These are phyloP conservation scores for Ceyx cyanopectus DNA, from an alignment of 2,113 vertebrate species.

Conservation along the genomic window DNA sequence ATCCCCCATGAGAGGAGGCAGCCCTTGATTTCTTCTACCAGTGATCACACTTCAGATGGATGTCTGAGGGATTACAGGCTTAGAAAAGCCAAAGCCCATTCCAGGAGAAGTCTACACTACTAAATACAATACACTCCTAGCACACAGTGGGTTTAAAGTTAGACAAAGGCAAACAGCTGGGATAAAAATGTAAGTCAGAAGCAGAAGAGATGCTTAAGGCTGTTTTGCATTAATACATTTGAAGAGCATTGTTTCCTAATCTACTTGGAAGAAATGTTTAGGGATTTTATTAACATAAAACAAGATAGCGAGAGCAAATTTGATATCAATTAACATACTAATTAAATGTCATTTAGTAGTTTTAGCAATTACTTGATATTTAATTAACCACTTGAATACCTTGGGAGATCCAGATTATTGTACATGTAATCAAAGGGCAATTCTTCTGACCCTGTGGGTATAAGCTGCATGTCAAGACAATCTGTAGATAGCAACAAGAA, in stretches of 20 bases:
- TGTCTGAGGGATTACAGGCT: not conserved
- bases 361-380: constrained; percentile 78
- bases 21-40: not conserved
- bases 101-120: not conserved
- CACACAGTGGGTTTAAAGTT: not conserved
- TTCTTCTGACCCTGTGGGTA: constrained; percentile 60
- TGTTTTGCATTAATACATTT: constrained; percentile 45
- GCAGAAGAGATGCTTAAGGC: constrained; percentile 44
- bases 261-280: constrained; percentile 69
- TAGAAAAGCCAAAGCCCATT: not conserved
- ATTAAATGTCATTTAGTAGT: constrained; percentile 79
- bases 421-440: constrained; percentile 72
- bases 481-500: constrained; percentile 44
- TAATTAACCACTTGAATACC: constrained; percentile 77
- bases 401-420: constrained; percentile 65
- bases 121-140: not conserved
- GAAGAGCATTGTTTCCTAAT: constrained; percentile 68
- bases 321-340: constrained; percentile 79
- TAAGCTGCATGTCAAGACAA: constrained; percentile 40
- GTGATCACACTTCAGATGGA: not conserved
- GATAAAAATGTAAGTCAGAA: not conserved
- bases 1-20: not conserved
- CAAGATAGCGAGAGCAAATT: constrained; percentile 75
- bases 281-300: constrained; percentile 78
- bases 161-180: not conserved